A percentile compares a stretch with the other conserved stretches of the same genome.
Evolutionary conservation across 2,113 vertebrate genomes (phyloP).

Genomic region (Nymphicus hollandicus): DNA sequence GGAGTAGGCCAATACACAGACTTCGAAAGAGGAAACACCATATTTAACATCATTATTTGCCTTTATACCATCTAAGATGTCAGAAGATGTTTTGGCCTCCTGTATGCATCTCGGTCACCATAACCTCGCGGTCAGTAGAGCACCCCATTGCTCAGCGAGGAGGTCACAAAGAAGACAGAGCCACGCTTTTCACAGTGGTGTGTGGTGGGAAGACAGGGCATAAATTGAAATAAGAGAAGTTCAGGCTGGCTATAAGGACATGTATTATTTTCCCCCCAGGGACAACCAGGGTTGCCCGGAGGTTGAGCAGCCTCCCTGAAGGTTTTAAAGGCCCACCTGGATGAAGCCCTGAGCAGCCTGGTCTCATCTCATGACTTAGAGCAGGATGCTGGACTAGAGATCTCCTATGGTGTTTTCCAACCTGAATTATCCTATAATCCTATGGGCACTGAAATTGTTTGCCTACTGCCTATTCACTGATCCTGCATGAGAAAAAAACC

Average conservation of each 20-base stretch:
- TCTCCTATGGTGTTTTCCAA: neutral
- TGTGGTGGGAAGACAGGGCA: neutral
- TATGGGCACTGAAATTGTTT: neutral
- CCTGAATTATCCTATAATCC: neutral
- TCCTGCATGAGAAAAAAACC: neutral
- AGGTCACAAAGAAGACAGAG: neutral
- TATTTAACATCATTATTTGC: neutral
- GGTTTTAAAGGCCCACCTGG: neutral
- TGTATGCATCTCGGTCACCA: neutral
- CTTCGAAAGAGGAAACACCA: neutral
- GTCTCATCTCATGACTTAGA: neutral
- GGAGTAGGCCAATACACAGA: neutral
- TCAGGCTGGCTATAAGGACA: neutral
- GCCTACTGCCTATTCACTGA: neutral
- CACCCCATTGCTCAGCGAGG: rapidly evolving
- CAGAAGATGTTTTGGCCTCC: neutral
- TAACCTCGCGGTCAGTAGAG: neutral
- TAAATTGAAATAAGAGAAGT: neutral
- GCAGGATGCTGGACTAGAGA: neutral
- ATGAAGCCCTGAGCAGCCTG: neutral
- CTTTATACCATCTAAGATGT: neutral
- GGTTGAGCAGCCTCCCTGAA: neutral
- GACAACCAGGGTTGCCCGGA: neutral
- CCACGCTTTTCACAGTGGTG: neutral
- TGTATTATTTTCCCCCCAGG: neutral